phyloP scores from a whole-genome alignment of 2,888 invertebrate genomes.

The Dascillus cervinus region DNA sequence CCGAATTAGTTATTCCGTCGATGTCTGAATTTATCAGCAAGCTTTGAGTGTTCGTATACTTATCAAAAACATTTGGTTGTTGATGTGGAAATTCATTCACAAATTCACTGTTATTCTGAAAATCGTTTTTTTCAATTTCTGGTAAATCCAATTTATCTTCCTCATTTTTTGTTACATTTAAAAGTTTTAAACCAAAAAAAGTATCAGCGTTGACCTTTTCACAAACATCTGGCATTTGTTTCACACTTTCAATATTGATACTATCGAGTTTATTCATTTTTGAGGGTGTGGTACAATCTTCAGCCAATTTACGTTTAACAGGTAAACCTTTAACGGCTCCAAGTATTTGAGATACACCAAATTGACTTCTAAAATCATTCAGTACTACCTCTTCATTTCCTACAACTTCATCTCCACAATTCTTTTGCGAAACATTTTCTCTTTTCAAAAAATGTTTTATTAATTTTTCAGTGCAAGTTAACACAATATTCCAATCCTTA shows the following conservation, averaged over 20 bases:
- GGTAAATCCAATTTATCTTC: not conserved
- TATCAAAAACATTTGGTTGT: conserved; percentile 8
- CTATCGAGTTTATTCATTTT: too few species aligned
- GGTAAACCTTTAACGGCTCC: conserved; percentile 42
- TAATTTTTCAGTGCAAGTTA: conserved; percentile 39
- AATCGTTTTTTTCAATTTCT: not conserved
- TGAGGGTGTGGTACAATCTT: too few species aligned
- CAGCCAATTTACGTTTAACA: conserved; percentile 38
- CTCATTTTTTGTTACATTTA: not conserved
- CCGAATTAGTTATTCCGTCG: not conserved
- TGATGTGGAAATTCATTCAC: too few species aligned
- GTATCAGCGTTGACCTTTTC: too few species aligned
- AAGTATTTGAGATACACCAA: conserved; percentile 31
- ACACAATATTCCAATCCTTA: conserved; percentile 43
- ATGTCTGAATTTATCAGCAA: conserved; percentile 9
- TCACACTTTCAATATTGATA: conserved; percentile 5
- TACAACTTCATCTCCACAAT: conserved; percentile 17
- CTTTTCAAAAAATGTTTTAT: conserved; percentile 26
- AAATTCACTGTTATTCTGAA: not conserved
- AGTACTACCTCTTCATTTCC: too few species aligned
- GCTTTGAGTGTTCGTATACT: conserved; percentile 11
- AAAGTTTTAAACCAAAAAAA: too few species aligned
- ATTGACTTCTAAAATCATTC: conserved; percentile 24
- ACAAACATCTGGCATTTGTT: not conserved
- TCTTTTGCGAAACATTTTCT: conserved; percentile 11